Evolutionary conservation across 2,888 invertebrate genomes (phyloP), one percentile per base, ranked within the genome.

Genomic region (Acronicta psi): DNA sequence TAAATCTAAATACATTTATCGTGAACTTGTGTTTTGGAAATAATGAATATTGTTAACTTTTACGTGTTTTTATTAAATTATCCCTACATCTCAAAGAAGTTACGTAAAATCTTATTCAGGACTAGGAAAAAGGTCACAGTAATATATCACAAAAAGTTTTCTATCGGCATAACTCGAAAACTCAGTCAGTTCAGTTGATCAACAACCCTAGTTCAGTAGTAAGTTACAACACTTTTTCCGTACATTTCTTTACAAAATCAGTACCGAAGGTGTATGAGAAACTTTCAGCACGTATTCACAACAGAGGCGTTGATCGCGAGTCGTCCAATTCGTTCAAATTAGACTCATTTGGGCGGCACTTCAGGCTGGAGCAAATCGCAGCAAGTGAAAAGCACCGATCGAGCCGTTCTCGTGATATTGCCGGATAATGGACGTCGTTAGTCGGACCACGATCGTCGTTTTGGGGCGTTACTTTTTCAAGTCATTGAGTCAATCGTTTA

Each of bases 401-500:
- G 74, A 66, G 69, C 71, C 64, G 70, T 75, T 82, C 78, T 75
- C 81, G 76, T 81, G 81, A 86, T 87, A 88, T 89, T 73, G 77
- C 64, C 73, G 80, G 83, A 92, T 92, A 93, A 93, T 92, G 89
- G 91, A 85, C 87, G 81, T 92, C 93, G 91, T 92, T 93, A 93
- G 89, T 86, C 81, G 76, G 79, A 81, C 86, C 82, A 79, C 86
- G 88, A 86, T 87, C 84, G 86, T 83, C 88, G 86, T 86, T 88
- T 85, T 84, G 82, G 91, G 88, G 92, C 88, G 90, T 89, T 87
- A 89, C 90, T 92, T 94, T 93, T 92, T 93, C 93, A 91, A 93
- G 93, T 94, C 93, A 94, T 93, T 86, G 89, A 89, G 91, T 92
- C 91, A 92, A 92, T 93, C 94, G 93, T 93, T 94, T 93, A 94